Conservation (phyloP, 2,797 vertebrate species). For the Zenarchopterus dispar region DNA sequence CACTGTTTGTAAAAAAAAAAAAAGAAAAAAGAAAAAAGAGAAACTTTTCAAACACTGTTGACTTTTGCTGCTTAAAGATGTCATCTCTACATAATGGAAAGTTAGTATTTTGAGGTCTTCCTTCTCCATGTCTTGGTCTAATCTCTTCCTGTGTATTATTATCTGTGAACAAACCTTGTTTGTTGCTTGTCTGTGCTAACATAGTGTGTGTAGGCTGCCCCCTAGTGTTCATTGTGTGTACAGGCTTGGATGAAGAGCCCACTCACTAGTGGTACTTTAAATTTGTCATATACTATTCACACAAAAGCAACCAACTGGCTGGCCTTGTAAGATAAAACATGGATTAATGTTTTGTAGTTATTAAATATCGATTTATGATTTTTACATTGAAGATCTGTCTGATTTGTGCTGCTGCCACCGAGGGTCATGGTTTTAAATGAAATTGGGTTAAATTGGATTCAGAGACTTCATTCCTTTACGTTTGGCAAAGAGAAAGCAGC, state of each 20-base stretch:
- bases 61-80: conserved; percentile 66
- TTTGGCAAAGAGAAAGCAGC: conserved; percentile 24
- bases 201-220: conserved; percentile 64
- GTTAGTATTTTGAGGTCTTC: conserved; percentile 59
- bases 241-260: conserved; percentile 39
- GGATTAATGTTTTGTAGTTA: conserved; percentile 47
- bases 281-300: conserved; percentile 50
- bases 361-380: conserved; percentile 34
- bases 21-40: not conserved
- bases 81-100: conserved; percentile 53
- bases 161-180: conserved; percentile 57
- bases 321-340: conserved; percentile 61
- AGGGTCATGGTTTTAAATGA: not conserved
- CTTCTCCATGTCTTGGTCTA: conserved; percentile 59
- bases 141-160: conserved; percentile 58
- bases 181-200: conserved; percentile 61
- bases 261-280: conserved; percentile 43
- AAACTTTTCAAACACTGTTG: not conserved
- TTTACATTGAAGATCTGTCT: conserved; percentile 35
- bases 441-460: not conserved
- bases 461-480: conserved; percentile 3
- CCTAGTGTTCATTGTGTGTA: conserved; percentile 68
- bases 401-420: conserved; percentile 54
- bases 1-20: conserved; percentile 33
- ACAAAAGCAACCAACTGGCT: conserved; percentile 45